Conservation (phyloP, 2,113 vertebrate species). For the Todiramphus saurophagus region DNA sequence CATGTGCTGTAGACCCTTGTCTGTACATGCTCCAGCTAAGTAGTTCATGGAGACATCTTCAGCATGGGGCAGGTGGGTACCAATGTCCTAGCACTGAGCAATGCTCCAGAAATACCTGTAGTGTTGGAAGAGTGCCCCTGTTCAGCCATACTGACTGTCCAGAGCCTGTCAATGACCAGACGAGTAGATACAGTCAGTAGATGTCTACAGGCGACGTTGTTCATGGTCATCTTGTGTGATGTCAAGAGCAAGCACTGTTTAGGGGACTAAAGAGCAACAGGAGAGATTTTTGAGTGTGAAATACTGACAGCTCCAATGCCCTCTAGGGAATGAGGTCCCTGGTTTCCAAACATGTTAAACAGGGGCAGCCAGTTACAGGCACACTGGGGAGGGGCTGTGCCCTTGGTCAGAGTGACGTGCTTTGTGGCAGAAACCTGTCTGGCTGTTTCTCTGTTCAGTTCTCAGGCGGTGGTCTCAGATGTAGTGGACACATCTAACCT, state of each 20-base stretch:
- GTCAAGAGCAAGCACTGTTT: fast-evolving
- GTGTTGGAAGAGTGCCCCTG: fast-evolving
- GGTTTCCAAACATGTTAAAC: neutral
- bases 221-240: fast-evolving
- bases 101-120: neutral
- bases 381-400: neutral
- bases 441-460: neutral
- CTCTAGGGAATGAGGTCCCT: neutral
- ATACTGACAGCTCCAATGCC: neutral
- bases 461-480: neutral
- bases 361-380: neutral
- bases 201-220: neutral
- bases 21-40: no score
- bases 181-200: no score
- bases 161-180: neutral
- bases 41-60: neutral
- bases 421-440: neutral
- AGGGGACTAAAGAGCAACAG: neutral
- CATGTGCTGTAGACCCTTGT: no score
- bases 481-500: neutral
- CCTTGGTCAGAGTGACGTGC: neutral
- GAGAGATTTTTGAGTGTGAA: neutral
- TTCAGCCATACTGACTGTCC: neutral
- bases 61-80: fast-evolving
- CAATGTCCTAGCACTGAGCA: fast-evolving